Conservation (phyloP, 2,888 invertebrate genomes). For the Zelleria hepariella region DNA sequence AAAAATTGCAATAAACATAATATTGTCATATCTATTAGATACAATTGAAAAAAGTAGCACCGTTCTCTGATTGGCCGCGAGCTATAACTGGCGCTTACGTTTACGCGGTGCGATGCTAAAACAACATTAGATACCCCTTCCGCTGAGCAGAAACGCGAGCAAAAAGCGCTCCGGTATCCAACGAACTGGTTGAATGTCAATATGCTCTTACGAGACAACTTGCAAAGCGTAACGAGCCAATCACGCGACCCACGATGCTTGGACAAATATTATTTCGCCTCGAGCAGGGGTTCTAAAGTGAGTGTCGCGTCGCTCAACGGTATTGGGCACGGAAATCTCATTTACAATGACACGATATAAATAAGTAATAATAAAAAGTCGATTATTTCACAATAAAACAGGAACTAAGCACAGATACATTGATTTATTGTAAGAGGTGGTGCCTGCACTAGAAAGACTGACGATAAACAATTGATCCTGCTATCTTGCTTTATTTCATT, state of each 20-base stretch:
- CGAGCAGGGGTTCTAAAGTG: slow-evolving; percentile 4
- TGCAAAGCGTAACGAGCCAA: slow-evolving; percentile 37
- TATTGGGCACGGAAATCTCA: too few relatives aligned
- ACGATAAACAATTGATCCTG: too few relatives aligned
- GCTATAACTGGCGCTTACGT: neutral
- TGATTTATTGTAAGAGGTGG: too few relatives aligned
- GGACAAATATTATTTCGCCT: slow-evolving; percentile 46
- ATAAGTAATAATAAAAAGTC: too few relatives aligned
- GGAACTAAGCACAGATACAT: too few relatives aligned
- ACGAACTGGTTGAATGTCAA: slow-evolving; percentile 1
- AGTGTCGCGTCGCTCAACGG: too few relatives aligned
- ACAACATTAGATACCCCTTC: neutral
- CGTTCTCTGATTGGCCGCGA: neutral
- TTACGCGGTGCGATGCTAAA: neutral
- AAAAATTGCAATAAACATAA: too few relatives aligned
- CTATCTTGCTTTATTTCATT: too few relatives aligned
- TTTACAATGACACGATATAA: too few relatives aligned
- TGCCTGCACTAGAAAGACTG: too few relatives aligned
- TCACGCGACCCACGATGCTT: slow-evolving; percentile 30
- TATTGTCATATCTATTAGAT: too few relatives aligned
- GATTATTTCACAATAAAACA: too few relatives aligned
- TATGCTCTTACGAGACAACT: neutral
- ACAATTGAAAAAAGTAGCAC: neutral
- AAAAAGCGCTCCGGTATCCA: neutral
- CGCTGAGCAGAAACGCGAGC: neutral